These are phyloP conservation scores for Delphinus delphis DNA, from an alignment of 2,113 vertebrate species.

Conservation along the genomic window DNA sequence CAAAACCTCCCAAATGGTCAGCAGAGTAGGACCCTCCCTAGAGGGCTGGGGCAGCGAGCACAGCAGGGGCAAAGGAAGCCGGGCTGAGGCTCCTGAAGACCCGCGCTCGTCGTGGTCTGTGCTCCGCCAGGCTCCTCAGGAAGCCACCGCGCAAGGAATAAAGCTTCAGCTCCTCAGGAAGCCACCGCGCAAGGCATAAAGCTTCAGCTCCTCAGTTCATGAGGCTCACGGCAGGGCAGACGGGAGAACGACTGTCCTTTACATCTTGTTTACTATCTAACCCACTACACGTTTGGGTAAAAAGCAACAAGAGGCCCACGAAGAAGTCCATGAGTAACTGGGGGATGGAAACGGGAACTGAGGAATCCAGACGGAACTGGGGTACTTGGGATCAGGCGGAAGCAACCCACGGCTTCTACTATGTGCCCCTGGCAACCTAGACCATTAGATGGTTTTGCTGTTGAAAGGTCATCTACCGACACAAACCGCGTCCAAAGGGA, in stretches of 20 bases:
- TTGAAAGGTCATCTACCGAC: background rate
- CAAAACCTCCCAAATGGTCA: fast-evolving
- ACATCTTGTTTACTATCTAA: background rate
- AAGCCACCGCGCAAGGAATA: background rate
- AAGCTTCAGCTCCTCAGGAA: fast-evolving
- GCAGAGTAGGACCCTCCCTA: background rate
- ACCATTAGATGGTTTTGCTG: fast-evolving
- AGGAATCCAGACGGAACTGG: fast-evolving
- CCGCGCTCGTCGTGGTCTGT: fast-evolving
- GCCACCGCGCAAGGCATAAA: background rate
- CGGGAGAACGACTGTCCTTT: fast-evolving
- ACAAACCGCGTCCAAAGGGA: background rate
- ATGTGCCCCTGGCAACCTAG: fast-evolving
- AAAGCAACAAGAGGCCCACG: background rate
- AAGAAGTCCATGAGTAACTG: fast-evolving
- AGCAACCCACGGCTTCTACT: fast-evolving
- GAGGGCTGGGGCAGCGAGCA: fast-evolving
- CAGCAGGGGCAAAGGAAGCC: fast-evolving
- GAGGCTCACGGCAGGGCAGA: no score
- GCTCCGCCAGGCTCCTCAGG: fast-evolving
- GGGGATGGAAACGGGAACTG: fast-evolving
- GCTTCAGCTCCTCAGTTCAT: background rate
- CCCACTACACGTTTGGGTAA: background rate
- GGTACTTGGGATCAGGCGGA: fast-evolving
- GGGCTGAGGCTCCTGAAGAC: fast-evolving